A percentile compares a stretch with the other conserved stretches of the same genome.
These are phyloP conservation scores for Monochamus saltuarius DNA, from an alignment of 1,140 invertebrate genomes.

Conservation along the genomic window DNA sequence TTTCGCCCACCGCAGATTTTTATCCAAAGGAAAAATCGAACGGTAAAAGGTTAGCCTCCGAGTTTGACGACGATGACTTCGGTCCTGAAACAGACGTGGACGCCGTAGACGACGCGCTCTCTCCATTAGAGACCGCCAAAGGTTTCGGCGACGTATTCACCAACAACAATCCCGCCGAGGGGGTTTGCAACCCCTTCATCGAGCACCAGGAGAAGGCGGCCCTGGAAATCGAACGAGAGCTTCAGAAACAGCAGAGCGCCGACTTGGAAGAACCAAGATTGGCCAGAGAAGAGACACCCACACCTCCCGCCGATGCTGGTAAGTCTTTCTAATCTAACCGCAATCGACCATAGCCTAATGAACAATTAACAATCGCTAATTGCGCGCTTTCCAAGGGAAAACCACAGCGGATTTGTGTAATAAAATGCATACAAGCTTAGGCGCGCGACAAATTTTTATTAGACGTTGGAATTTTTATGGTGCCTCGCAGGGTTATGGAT, in stretches of 20 bases:
- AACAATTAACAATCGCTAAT: neutral
- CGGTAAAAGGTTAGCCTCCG: conserved; percentile 39
- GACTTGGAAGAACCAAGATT: conserved; percentile 19
- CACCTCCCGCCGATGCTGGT: conserved; percentile 59
- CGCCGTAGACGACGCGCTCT: conserved; percentile 53
- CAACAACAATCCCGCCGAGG: conserved; percentile 38
- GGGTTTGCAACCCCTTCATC: conserved; percentile 35
- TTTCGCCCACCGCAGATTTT: conserved; percentile 19
- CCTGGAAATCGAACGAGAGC: conserved; percentile 34
- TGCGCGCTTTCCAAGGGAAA: neutral
- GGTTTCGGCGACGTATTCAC: conserved; percentile 24
- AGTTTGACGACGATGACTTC: conserved; percentile 58
- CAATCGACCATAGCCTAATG: neutral
- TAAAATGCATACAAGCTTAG: neutral
- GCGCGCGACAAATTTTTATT: neutral
- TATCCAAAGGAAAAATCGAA: conserved; percentile 40
- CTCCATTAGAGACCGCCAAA: conserved; percentile 23
- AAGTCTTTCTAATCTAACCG: conserved; percentile 28
- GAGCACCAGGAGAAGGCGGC: conserved; percentile 35
- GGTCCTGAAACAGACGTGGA: conserved; percentile 65
- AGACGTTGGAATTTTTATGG: too few species aligned
- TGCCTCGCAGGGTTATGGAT: too few species aligned
- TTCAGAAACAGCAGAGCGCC: conserved; percentile 38
- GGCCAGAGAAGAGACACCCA: conserved; percentile 53
- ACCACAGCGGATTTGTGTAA: neutral